These are phyloP conservation scores for Todiramphus chloris DNA, from an alignment of 2,113 vertebrate species.

Conservation along the genomic window DNA sequence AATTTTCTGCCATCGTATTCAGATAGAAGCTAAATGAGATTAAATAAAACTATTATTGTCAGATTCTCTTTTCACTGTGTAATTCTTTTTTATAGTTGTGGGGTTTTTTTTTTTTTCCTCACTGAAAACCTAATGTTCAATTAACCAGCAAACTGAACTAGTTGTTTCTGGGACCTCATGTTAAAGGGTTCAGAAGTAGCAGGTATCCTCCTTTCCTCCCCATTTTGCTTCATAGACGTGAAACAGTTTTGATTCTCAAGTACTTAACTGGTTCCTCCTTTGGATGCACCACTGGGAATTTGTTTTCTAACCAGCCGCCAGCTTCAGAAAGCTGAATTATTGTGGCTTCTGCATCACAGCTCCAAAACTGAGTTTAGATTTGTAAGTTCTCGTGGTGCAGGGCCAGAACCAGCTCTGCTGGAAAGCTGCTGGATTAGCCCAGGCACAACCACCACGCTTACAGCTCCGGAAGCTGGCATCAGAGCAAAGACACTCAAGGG, in stretches of 20 bases:
- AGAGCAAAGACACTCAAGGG: no score
- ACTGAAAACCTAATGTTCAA: not conserved
- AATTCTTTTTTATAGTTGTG: not conserved
- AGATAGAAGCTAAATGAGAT: not conserved
- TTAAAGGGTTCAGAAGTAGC: not conserved
- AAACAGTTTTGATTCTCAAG: not conserved
- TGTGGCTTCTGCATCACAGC: not conserved
- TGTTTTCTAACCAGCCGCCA: not conserved
- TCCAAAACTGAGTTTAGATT: not conserved
- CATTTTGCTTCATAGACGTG: not conserved
- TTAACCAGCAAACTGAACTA: not conserved
- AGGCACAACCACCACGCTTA: no score
- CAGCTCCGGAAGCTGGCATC: not conserved
- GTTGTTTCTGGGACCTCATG: not conserved
- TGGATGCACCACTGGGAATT: not conserved
- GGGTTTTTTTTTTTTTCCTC: not conserved
- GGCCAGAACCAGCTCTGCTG: not conserved
- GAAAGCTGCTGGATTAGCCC: not conserved
- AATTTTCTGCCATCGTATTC: not conserved
- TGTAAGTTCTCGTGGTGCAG: not conserved
- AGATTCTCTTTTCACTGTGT: not conserved
- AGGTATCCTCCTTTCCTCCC: not conserved
- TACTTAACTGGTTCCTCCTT: not conserved
- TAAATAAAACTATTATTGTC: not conserved
- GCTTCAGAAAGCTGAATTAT: not conserved